Base-by-base conservation (phyloP, 2,888 invertebrate species). In the Dasypolia templi region DNA sequence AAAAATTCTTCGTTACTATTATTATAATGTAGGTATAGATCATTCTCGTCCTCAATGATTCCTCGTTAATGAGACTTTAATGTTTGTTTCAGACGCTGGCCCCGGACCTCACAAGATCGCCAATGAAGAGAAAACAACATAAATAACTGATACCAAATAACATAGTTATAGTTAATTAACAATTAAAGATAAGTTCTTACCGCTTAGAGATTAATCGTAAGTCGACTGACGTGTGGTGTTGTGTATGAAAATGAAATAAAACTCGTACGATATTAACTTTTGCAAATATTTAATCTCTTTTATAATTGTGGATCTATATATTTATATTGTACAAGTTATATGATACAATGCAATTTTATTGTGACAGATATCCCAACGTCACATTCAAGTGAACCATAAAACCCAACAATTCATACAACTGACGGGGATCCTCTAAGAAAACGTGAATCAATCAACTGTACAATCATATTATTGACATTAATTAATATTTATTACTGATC, bases 241-340 rank as follows among this genome's bases (percentile, higher is more conserved):
- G 74, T 81, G 59, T 83, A 78, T 67, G 76, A 75, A 65, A 79
- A 75, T 44, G 6, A 94, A 95, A 95, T 93, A 93, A 96, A 96
- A 95, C 94, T 86, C 90, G 76, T 89, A 86, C 85, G 87, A 91
- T 90, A 90, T 91, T 94, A 96, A 96, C 96, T 96, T 96, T 96
- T 96, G 96, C 96, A 96, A 96, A 96, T 96, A 96, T 96, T 96
- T 96, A 96, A 96, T 96, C 96, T 96, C 94, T 96, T 96, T 96
- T 94, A 96, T 96, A 96, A 96, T 96, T 95, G 96, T 96, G 96
- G 95, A 96, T 96, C 96, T 96, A 96, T 96, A 96, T 96, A 95
- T 96, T 95, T 95, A 95, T 96, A 96, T 96, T 95, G 96, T 96
- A 96, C 96, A 96, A 95, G 94, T 95, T 94, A 95, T 95, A 95